Evolutionary conservation across 2,797 vertebrate species (phyloP).

Genomic region (Sebastiscus tertius): DNA sequence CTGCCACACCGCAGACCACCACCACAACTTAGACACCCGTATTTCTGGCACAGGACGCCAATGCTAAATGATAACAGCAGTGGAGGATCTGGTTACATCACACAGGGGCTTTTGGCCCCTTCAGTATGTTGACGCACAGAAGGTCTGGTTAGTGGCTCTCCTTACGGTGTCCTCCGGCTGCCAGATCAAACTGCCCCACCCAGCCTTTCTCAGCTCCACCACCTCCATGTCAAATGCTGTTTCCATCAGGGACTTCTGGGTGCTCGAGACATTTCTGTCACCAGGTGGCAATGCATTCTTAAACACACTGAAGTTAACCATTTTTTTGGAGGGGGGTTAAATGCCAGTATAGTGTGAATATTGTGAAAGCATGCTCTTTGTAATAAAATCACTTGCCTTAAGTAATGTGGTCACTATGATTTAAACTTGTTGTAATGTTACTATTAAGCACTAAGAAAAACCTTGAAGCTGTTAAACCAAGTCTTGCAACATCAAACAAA

Average conservation of each 20-base stretch:
- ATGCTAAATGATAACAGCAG: constrained; percentile 79
- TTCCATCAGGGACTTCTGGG: constrained; percentile 42
- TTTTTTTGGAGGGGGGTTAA: not conserved
- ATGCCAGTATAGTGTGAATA: not conserved
- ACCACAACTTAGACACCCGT: constrained; percentile 58
- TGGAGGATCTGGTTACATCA: constrained; percentile 66
- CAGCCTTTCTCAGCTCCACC: constrained; percentile 36
- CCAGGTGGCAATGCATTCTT: constrained; percentile 34
- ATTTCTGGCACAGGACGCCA: constrained; percentile 45
- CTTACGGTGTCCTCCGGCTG: constrained; percentile 41
- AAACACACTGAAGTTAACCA: constrained; percentile 1
- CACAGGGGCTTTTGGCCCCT: constrained; percentile 32
- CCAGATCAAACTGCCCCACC: constrained; percentile 54
- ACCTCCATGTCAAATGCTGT: constrained; percentile 46
- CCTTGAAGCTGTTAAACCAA: not conserved
- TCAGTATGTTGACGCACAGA: constrained; percentile 45
- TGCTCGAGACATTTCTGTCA: constrained; percentile 36
- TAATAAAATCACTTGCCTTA: not conserved
- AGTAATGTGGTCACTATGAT: not conserved
- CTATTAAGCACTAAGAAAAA: not conserved
- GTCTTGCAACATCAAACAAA: not conserved
- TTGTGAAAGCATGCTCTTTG: not conserved
- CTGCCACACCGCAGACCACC: constrained; percentile 45
- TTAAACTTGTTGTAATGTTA: not conserved
- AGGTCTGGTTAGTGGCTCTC: constrained; percentile 43